phyloP scores from a whole-genome alignment of 2,113 vertebrate genomes.

The Cheirogaleus medius region DNA sequence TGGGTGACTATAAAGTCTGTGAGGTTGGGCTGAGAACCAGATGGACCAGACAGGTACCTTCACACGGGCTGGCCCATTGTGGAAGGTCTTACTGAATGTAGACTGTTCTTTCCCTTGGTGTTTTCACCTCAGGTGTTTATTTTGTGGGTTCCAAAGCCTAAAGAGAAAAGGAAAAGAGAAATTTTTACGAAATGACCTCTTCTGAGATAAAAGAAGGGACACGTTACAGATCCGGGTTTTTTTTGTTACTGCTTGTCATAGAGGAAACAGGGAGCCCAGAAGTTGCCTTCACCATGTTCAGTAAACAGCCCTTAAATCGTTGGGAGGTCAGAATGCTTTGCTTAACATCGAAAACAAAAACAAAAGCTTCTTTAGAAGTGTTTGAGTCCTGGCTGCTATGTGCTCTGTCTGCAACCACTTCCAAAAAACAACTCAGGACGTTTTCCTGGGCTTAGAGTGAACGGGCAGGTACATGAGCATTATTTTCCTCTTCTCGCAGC shows the following conservation, averaged over 20 bases:
- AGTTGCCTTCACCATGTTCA: neutral
- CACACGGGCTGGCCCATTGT: neutral
- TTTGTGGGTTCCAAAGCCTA: neutral
- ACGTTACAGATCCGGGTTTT: accelerated
- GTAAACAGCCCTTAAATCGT: neutral
- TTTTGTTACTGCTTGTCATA: neutral
- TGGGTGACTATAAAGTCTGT: constrained; percentile 46
- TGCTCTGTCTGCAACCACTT: neutral
- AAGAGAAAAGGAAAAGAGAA: neutral
- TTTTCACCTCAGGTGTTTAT: neutral
- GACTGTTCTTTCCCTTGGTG: neutral
- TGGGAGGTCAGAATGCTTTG: neutral
- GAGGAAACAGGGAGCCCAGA: neutral
- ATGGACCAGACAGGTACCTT: neutral
- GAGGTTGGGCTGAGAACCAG: neutral
- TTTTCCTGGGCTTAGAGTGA: neutral
- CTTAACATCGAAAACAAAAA: neutral
- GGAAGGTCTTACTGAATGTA: neutral
- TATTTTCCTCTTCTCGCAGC: neutral
- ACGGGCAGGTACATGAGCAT: neutral
- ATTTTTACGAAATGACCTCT: neutral
- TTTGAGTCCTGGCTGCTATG: neutral
- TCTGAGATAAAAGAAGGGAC: neutral
- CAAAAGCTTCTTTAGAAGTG: neutral
- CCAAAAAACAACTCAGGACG: neutral